Evolutionary conservation across 2,113 vertebrate genomes (phyloP).

Genomic region (Struthidea cinerea): DNA sequence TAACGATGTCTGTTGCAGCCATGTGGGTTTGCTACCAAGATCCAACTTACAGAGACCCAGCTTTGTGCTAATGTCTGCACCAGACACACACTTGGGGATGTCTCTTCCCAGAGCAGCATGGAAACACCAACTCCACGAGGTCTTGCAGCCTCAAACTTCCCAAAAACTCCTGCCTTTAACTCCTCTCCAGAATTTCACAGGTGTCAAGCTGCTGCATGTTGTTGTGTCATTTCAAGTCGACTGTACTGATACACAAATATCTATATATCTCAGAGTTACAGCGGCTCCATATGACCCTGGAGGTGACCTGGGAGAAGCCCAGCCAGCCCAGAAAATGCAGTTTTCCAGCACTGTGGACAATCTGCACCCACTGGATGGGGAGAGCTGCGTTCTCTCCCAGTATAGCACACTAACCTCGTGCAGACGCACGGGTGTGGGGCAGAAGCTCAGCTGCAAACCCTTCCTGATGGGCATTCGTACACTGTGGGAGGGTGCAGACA

Average conservation of each 20-base stretch:
- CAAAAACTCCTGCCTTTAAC: not conserved
- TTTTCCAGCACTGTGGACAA: not conserved
- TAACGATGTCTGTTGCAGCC: not conserved
- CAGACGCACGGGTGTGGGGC: rapidly evolving
- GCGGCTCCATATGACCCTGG: not conserved
- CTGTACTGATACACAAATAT: not conserved
- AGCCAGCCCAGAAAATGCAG: not conserved
- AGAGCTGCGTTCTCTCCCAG: not conserved
- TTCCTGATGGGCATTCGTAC: not conserved
- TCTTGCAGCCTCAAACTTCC: not conserved
- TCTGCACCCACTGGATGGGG: not conserved
- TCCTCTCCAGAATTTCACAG: not conserved
- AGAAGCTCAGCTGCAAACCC: not conserved
- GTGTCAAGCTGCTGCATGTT: not conserved
- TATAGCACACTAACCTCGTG: not conserved
- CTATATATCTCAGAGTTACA: not conserved
- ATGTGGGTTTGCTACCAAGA: not conserved
- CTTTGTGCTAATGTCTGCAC: not conserved
- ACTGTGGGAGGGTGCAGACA: not conserved
- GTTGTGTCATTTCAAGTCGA: not conserved
- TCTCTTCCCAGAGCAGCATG: not conserved
- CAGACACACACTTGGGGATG: not conserved
- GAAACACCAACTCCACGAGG: not conserved
- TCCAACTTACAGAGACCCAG: not conserved
- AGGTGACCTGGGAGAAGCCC: not conserved